Evolutionary conservation across 2,888 invertebrate species (phyloP), one percentile per base, ranked within the genome.

Genomic region (Apomyelois bistriatella): DNA sequence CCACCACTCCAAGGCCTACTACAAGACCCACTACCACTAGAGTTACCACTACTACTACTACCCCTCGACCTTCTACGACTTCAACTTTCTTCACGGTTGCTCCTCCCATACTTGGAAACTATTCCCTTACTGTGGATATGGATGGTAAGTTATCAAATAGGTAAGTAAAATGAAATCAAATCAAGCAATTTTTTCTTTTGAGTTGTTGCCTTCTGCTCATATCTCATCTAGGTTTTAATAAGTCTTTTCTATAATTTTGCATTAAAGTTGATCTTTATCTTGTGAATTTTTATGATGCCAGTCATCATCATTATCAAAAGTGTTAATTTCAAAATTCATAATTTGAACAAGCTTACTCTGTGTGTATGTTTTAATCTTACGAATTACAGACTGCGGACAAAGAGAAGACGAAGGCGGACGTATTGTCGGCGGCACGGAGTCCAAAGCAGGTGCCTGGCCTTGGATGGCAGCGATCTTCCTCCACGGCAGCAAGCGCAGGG

Each of bases 391-490:
- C 61, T 97, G 96, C 70, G 96, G 96, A 0, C 94, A 96, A 61
- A 93, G 95, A 59, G 96, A 95, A 85, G 94, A 94, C 68, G 96
- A 95, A 51, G 94, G 95, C 41, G 97, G 95, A 59, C 93, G 98
- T 3, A 96, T 98, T 41, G 98, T 98, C 0, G 98, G 98, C 0
- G 98, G 98, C 3, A 94, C 95, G 52, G 94, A 95, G 74, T 92
- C 97, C 0, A 90, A 94, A 17, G 94, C 96, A 0, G 98, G 98
- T 0, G 93, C 96, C 51, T 97, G 97, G 97, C 98, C 98, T 0
- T 98, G 98, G 98, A 96, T 98, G 95, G 98, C 96, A 0, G 98
- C 98, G 1, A 97, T 98, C 65, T 98, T 96, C 82, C 91, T 98
- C 46, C 96, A 97, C 72, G 97, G 97, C 7, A 93, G 94, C 36